Evolutionary conservation across 1,140 invertebrate species (phyloP), one percentile per base, ranked within the genome.

Genomic region (Pomacea maculata): DNA sequence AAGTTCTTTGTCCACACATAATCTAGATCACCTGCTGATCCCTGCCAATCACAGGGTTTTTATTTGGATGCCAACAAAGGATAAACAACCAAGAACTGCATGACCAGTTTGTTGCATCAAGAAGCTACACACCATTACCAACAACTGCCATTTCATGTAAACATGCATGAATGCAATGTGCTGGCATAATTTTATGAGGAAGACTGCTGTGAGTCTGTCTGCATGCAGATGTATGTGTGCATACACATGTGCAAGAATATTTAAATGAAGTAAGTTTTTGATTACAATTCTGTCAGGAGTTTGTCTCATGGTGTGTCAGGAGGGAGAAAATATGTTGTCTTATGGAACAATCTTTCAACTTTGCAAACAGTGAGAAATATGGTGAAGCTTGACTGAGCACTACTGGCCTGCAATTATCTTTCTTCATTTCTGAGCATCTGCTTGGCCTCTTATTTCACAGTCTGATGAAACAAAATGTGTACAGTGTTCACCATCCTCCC

Each of bases 401-500:
- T 52, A 54, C 8, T 19, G 71, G 71, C 54, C 34, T 52, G 34
- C 54, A 9, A 21, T 7, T 19, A 57, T 57, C n/a, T 12, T 45
- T 9, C 73, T 1, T 55, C 45, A 12, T 25, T 52, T 12, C 55
- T 15, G 17, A 75, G 54, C 21, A 17, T 75, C 55, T 25, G 34
- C 34, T 55, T 19, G 3, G 17, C n/a, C 21, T 34, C n/a, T 34
- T 12, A 8, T 12, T 52, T n/a, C 17, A 57, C 55, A 52, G 21
- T 5, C 21, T 19, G 67, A 7, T 21, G 12, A 45, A 10, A 11
- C 5, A 17, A 9, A 70, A 54, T 71, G n/a, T 54, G 57, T 17
- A 70, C 68, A 19, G 14, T 63, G 45, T 67, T 75, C 84, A 81
- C 8, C 83, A 74, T 25, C 85, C 78, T 45, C 83, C 78, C 52